Base-by-base conservation (phyloP, 2,797 vertebrate species). In the Molossus alvarezi region DNA sequence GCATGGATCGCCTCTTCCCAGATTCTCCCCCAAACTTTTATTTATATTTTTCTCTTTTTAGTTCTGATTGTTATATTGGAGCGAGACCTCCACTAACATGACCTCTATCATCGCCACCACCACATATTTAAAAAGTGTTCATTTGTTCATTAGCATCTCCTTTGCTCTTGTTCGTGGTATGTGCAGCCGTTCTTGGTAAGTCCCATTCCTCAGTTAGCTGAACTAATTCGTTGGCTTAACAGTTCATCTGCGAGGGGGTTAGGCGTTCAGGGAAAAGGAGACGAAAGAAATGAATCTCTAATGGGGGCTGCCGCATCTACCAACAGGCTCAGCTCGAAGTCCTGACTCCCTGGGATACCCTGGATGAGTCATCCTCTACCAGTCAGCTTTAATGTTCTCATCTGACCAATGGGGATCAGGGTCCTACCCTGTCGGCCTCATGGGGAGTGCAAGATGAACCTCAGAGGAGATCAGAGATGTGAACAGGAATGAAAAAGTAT, bases 401-500 rank as follows among this genome's bases (percentile, higher is more conserved):
- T 95, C 90, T 92, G 73, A 84, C 81, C 57, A 55, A 18, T 14
- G 33, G n/a, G 41, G 25, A 73, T 29, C 41, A 80, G 82, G 75
- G 80, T 92, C 60, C 48, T 9, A 18, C 95, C 71, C 33, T 91
- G 83, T 84, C 57, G 62, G 93, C 79, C 75, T 95, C 69, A 33
- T 33, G 0, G n/a, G 71, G 82, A 76, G 65, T 64, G 48, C 81
- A 89, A 94, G 75, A 88, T 76, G 95, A 96, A 53, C 87, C n/a
- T 93, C 75, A 55, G 86, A 94, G 21, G 48, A 95, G 90, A 95
- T 94, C 88, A 77, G n/a, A 81, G 86, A 94, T 27, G 64, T 95
- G 82, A 86, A 93, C 93, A 89, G 45, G 65, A 88, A 72, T 87
- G 41, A 81, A 85, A 72, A 77, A 96, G 57, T 76, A 95, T 94